Percentiles rank a stretch among this genome's conserved stretches.
Evolutionary conservation across 2,888 invertebrate genomes (phyloP).

Genomic region (Meteorus cinctellus): DNA sequence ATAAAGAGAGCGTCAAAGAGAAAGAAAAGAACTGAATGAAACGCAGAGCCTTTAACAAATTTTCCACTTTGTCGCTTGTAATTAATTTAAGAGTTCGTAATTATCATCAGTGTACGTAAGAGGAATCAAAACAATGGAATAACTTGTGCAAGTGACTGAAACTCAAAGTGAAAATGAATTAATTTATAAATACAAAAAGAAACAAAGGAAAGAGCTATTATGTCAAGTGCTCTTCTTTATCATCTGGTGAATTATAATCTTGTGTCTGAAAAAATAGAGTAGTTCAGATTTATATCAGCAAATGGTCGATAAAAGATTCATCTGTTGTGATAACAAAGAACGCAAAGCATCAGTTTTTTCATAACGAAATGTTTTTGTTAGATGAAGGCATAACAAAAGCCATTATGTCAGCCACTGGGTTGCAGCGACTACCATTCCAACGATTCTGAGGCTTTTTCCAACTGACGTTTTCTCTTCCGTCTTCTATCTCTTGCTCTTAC

Average conservation of each 20-base stretch:
- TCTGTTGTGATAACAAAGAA: conserved; percentile 1
- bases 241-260: not conserved
- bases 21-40: too few relatives aligned
- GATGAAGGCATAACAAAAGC: conserved; percentile 8
- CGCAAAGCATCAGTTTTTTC: not conserved
- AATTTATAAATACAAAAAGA: not conserved
- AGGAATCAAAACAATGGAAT: not conserved
- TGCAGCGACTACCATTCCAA: conserved; percentile 13
- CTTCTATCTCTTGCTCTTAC: conserved; percentile 26
- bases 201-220: not conserved
- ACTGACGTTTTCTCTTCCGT: conserved; percentile 29
- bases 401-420: not conserved
- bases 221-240: not conserved
- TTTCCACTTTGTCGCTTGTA: not conserved
- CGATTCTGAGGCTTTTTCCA: conserved; percentile 20
- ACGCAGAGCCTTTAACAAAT: too few relatives aligned
- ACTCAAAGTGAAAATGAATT: not conserved
- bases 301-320: conserved; percentile 7
- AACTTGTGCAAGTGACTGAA: not conserved
- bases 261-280: not conserved
- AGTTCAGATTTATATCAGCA: not conserved
- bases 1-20: too few relatives aligned
- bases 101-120: not conserved
- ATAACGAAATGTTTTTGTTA: conserved; percentile 9
- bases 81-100: not conserved